These are phyloP conservation scores for Cardiocondyla obscurior DNA, from an alignment of 1,140 invertebrate genomes.

Conservation along the genomic window DNA sequence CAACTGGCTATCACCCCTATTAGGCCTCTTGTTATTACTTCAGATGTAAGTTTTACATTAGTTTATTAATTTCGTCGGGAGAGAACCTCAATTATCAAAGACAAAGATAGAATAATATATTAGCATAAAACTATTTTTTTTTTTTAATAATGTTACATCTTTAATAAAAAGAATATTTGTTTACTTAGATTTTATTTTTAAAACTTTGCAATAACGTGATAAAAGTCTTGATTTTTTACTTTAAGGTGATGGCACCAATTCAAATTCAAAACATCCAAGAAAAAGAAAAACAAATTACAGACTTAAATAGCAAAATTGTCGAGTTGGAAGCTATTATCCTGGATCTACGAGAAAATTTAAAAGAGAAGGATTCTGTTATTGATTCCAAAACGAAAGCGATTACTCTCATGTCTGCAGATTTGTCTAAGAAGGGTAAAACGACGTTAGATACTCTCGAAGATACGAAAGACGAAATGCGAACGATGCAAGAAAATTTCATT, in stretches of 20 bases:
- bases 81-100: too few species aligned
- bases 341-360: conserved; percentile 91
- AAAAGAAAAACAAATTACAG: conserved; percentile 83
- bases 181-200: background rate
- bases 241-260: conserved; percentile 70
- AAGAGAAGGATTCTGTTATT: conserved; percentile 94
- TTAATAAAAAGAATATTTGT: background rate
- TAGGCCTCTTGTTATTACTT: conserved; percentile 71
- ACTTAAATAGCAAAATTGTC: conserved; percentile 84
- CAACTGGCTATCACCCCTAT: conserved; percentile 61
- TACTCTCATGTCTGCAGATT: conserved; percentile 90
- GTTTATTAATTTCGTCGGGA: too few species aligned
- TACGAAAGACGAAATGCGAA: conserved; percentile 91
- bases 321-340: conserved; percentile 87
- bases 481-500: conserved; percentile 91
- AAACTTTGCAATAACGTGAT: conserved; percentile 2
- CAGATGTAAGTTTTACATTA: conserved; percentile 68
- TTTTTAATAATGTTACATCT: conserved; percentile 20
- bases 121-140: background rate
- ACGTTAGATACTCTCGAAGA: conserved; percentile 90
- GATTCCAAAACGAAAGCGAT: conserved; percentile 92
- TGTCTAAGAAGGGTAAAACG: conserved; percentile 89
- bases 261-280: conserved; percentile 75
- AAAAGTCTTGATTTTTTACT: conserved; percentile 44
- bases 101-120: too few species aligned